phyloP scores from a whole-genome alignment of 2,888 invertebrate genomes.

The Teinopalpus imperialis region DNA sequence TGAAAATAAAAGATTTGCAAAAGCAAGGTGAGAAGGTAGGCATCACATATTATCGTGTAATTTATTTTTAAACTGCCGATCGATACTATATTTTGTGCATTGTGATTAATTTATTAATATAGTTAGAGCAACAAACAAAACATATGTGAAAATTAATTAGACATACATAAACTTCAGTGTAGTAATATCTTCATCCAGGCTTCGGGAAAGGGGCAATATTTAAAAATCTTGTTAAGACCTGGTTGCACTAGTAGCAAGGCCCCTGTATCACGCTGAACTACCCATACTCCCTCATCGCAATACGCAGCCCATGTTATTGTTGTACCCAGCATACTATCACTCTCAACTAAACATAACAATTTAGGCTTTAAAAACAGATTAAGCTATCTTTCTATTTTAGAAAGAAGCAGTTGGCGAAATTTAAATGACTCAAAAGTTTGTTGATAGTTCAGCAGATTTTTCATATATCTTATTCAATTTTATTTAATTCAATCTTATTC shows the following conservation, averaged over 20 bases:
- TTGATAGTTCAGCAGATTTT: no score
- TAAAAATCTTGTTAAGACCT: slow-evolving; percentile 55
- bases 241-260: slow-evolving; percentile 58
- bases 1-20: no score
- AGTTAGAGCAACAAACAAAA: no score
- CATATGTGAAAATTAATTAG: no score
- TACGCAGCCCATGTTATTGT: slow-evolving; percentile 70
- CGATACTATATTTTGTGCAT: no score
- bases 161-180: slow-evolving; percentile 62
- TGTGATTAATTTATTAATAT: no score
- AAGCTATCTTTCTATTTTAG: no score
- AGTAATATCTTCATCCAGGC: slow-evolving; percentile 69
- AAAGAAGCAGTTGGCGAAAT: no score
- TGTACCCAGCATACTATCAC: slow-evolving; percentile 59
- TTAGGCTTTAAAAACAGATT: background rate
- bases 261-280: slow-evolving; percentile 64
- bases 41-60: background rate
- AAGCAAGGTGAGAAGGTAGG: background rate
- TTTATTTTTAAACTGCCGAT: no score
- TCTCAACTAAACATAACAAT: slow-evolving; percentile 52
- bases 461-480: no score
- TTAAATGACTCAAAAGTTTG: no score
- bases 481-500: no score
- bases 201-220: slow-evolving; percentile 63
- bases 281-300: slow-evolving; percentile 64